Conservation (phyloP, 2,113 vertebrate genomes). For the Holacanthus passer region DNA sequence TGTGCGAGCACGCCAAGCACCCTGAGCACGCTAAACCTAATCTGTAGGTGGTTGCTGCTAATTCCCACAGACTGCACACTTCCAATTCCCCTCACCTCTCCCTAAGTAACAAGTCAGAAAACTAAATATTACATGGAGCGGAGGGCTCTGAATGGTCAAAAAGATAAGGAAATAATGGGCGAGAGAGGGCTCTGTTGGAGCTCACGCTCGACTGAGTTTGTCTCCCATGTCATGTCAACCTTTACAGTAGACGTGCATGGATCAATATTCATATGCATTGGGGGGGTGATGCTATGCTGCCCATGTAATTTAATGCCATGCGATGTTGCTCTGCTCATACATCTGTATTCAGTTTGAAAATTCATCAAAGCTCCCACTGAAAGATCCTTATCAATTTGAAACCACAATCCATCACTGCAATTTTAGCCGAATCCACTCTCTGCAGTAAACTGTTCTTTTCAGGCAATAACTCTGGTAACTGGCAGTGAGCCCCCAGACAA, state of each 20-base stretch:
- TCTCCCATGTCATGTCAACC: constrained; percentile 54
- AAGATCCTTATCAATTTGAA: constrained; percentile 75
- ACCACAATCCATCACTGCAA: constrained; percentile 70
- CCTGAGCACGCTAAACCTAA: constrained; percentile 47
- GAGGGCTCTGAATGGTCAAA: constrained; percentile 45
- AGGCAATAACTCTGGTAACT: constrained; percentile 76
- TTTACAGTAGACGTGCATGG: constrained; percentile 45
- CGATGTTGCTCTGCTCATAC: constrained; percentile 20
- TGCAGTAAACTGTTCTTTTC: constrained; percentile 71
- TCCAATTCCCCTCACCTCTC: constrained; percentile 46
- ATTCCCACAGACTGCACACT: constrained; percentile 57
- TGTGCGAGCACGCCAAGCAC: constrained; percentile 32
- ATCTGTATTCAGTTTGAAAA: constrained; percentile 65
- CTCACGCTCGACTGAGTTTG: constrained; percentile 11
- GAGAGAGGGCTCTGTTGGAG: constrained; percentile 3
- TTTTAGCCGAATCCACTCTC: constrained; percentile 66
- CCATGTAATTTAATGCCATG: constrained; percentile 27
- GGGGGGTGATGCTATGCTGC: constrained; percentile 25
- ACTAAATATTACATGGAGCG: constrained; percentile 53
- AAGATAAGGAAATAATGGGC: constrained; percentile 56
- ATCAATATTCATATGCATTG: constrained; percentile 65
- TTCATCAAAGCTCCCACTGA: constrained; percentile 62
- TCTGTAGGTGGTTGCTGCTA: constrained; percentile 58
- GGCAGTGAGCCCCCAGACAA: constrained; percentile 72
- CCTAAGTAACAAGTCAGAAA: constrained; percentile 31